Evolutionary conservation across 2,888 invertebrate genomes (phyloP).

Genomic region (Epistrophe grossulariae): DNA sequence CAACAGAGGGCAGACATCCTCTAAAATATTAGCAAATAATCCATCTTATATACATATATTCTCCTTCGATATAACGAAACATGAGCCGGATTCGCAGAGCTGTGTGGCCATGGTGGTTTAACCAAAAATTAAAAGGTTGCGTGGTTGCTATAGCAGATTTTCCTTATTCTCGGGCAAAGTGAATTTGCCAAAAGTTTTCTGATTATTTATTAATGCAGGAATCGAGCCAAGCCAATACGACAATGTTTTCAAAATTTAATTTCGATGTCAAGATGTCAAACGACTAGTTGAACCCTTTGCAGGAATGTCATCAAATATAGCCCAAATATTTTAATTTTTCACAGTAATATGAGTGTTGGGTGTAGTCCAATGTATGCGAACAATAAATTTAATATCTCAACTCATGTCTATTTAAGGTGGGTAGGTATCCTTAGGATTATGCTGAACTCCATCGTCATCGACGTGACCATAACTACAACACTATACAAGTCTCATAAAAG

Average conservation of each 20-base stretch:
- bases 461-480: slow-evolving; percentile 42
- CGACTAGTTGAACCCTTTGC: slow-evolving; percentile 49
- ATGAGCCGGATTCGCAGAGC: slow-evolving; percentile 16
- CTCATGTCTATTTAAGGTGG: slow-evolving; percentile 56
- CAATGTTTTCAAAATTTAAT: slow-evolving; percentile 72
- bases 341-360: too few species aligned
- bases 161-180: slow-evolving; percentile 38
- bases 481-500: neutral
- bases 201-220: slow-evolving; percentile 73
- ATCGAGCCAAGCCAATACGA: slow-evolving; percentile 63
- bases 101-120: slow-evolving; percentile 37
- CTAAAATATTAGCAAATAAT: slow-evolving; percentile 69
- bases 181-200: slow-evolving; percentile 63
- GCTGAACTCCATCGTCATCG: neutral
- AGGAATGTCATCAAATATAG: slow-evolving; percentile 58
- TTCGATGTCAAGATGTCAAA: slow-evolving; percentile 58
- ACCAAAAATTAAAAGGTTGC: neutral
- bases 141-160: neutral
- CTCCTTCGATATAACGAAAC: slow-evolving; percentile 37
- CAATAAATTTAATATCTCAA: slow-evolving; percentile 68
- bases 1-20: slow-evolving; percentile 49
- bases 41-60: slow-evolving; percentile 71
- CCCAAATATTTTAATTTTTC: too few species aligned
- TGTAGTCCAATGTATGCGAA: slow-evolving; percentile 48
- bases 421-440: neutral